Percentiles rank a stretch among this genome's conserved stretches.
These are phyloP conservation scores for Piscicola geometra DNA, from an alignment of 2,888 invertebrate genomes.

Conservation along the genomic window DNA sequence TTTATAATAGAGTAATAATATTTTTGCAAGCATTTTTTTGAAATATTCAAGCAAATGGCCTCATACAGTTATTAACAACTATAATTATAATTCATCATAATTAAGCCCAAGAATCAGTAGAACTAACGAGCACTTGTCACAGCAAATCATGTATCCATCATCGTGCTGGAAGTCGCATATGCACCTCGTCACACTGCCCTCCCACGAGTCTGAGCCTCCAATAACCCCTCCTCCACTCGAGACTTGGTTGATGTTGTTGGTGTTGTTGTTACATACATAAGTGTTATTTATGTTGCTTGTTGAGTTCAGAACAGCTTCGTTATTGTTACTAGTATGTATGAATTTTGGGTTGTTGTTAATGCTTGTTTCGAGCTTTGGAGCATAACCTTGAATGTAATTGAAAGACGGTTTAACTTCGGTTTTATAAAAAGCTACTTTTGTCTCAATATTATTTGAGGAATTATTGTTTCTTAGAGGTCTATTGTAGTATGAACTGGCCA, in stretches of 20 bases:
- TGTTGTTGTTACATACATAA: background rate
- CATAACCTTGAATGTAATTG: background rate
- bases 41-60: too few relatives aligned
- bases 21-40: too few relatives aligned
- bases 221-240: background rate
- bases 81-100: too few relatives aligned
- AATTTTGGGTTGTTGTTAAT: too few relatives aligned
- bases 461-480: background rate
- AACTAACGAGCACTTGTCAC: slow-evolving; percentile 80
- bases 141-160: slow-evolving; percentile 97
- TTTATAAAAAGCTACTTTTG: background rate
- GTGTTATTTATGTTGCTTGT: background rate
- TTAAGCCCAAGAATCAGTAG: too few relatives aligned
- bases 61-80: too few relatives aligned
- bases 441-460: background rate
- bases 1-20: too few relatives aligned
- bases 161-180: slow-evolving; percentile 89
- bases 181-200: slow-evolving; percentile 69
- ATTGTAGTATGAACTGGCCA: slow-evolving; percentile 12
- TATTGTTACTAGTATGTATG: too few relatives aligned
- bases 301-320: too few relatives aligned
- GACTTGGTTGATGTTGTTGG: background rate
- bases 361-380: background rate
- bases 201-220: slow-evolving; percentile 22
- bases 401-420: background rate